Evolutionary conservation across 2,113 vertebrate genomes (phyloP).

Genomic region (Hystrix cristata): DNA sequence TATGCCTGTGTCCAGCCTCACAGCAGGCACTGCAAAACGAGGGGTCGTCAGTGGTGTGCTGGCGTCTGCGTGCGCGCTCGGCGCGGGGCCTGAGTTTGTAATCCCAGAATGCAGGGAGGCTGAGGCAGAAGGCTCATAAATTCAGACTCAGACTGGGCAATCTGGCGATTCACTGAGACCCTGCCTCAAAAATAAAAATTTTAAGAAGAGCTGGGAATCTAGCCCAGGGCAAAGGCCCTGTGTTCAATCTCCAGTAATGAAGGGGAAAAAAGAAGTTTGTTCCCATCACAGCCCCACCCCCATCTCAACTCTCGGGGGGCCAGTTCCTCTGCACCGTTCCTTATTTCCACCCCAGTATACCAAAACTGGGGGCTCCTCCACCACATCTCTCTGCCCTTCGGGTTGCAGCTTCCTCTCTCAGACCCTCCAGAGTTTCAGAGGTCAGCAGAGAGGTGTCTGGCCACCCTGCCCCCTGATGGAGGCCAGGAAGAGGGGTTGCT

Average conservation of each 20-base stretch:
- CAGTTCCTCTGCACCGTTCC: constrained; percentile 74
- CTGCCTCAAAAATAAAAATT: not conserved
- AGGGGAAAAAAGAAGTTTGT: not conserved
- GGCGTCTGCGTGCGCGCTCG: not conserved
- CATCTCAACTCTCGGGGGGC: constrained; percentile 12
- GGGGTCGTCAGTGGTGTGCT: not conserved
- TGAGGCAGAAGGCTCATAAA: not conserved
- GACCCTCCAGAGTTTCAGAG: constrained; percentile 30
- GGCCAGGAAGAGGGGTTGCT: not conserved
- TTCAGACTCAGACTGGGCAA: not conserved
- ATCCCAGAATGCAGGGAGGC: not conserved
- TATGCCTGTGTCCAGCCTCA: not conserved
- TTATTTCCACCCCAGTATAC: not conserved
- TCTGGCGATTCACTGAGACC: not conserved
- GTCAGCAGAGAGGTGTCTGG: constrained; percentile 41
- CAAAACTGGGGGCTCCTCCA: not conserved
- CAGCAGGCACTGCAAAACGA: not conserved
- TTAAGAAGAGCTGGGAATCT: not conserved
- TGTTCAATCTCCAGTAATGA: not conserved
- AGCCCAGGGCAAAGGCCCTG: not conserved
- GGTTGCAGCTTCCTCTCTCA: constrained; percentile 64
- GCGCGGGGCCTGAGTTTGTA: no score
- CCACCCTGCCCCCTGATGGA: not conserved
- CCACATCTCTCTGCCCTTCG: not conserved
- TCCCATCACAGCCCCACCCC: not conserved